Percentiles rank a stretch among this genome's conserved stretches.
Evolutionary conservation across 2,888 invertebrate genomes (phyloP).

Genomic region (Nephrocerus scutellatus): DNA sequence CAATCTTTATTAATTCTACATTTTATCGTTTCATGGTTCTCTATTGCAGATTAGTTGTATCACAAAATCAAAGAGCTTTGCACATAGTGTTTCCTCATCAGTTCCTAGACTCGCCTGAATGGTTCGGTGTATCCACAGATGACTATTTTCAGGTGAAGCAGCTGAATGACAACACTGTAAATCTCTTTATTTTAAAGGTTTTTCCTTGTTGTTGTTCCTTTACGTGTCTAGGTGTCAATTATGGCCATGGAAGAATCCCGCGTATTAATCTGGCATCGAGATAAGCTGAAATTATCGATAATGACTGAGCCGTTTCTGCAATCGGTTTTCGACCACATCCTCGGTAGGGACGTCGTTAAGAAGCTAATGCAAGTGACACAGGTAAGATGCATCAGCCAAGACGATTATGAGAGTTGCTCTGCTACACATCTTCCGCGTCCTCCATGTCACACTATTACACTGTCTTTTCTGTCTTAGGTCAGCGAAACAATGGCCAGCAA

Average conservation of each 20-base stretch:
- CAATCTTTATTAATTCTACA: too few species aligned
- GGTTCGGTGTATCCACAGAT: constrained; percentile 82
- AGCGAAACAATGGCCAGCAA: constrained; percentile 75
- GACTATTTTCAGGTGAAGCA: constrained; percentile 70
- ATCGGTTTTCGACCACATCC: constrained; percentile 78
- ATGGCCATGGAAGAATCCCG: constrained; percentile 81
- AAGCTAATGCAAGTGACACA: constrained; percentile 73
- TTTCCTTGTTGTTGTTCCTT: neutral
- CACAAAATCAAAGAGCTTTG: constrained; percentile 73
- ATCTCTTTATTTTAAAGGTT: neutral
- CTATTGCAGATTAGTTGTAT: constrained; percentile 65
- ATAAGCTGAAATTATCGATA: constrained; percentile 77
- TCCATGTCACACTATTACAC: neutral
- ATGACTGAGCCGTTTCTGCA: constrained; percentile 76
- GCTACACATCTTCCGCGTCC: neutral
- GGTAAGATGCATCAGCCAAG: constrained; percentile 27
- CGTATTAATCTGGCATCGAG: constrained; percentile 76
- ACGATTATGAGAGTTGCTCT: neutral
- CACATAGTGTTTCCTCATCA: constrained; percentile 83
- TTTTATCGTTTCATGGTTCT: too few species aligned
- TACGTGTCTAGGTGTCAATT: constrained; percentile 63
- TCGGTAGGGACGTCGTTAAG: constrained; percentile 78
- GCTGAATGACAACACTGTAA: neutral
- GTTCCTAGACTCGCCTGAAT: constrained; percentile 83
- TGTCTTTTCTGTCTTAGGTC: too few species aligned